These are phyloP conservation scores for Sander lucioperca DNA, from an alignment of 2,113 vertebrate species.

Conservation along the genomic window DNA sequence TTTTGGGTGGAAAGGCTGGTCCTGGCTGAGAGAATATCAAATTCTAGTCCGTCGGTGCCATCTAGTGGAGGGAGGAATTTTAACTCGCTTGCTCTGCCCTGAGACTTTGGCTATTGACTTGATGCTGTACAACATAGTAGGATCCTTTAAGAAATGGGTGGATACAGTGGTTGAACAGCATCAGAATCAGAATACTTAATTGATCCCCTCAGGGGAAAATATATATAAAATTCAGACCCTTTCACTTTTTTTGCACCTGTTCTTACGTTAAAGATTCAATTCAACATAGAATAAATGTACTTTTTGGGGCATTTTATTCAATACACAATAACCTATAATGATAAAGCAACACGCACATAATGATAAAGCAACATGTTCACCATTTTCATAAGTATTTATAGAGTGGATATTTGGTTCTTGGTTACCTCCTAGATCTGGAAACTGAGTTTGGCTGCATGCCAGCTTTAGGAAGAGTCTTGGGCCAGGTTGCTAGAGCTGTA, in stretches of 20 bases:
- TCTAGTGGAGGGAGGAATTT: constrained; percentile 72
- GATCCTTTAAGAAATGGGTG: background rate
- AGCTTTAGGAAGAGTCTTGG: background rate
- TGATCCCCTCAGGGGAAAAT: too few species aligned
- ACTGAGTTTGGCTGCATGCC: too few species aligned
- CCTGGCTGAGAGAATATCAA: constrained; percentile 2
- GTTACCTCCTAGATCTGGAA: too few species aligned
- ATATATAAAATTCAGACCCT: background rate
- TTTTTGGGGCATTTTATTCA: background rate
- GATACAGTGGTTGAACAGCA: background rate
- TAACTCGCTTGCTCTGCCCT: background rate
- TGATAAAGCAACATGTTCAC: background rate
- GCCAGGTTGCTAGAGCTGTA: background rate
- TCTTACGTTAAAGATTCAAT: background rate
- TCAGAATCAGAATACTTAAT: background rate
- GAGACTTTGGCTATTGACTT: background rate
- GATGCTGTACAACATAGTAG: background rate
- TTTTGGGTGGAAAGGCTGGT: background rate
- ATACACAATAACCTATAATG: background rate
- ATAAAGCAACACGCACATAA: background rate
- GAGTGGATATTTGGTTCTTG: background rate
- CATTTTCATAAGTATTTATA: too few species aligned
- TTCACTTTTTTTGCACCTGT: background rate
- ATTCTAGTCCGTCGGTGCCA: constrained; percentile 70
- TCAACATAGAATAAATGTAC: background rate